phyloP scores from a whole-genome alignment of 2,113 vertebrate genomes.

The Propithecus coquereli region DNA sequence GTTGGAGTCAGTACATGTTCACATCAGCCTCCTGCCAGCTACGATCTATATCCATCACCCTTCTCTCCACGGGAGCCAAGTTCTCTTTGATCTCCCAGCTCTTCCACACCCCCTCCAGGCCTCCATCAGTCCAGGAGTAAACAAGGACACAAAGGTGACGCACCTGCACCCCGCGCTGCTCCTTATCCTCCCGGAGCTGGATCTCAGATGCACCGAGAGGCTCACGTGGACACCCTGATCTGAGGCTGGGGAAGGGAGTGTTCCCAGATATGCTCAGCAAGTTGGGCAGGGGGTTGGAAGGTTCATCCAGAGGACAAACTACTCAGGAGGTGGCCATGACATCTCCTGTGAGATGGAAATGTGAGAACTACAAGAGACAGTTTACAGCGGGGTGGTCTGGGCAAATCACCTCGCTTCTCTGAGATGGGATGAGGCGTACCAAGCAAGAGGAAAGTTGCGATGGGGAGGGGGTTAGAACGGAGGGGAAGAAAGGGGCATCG shows the following conservation, averaged over 20 bases:
- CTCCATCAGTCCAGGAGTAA: neutral
- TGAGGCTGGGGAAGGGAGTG: neutral
- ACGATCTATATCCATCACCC: neutral
- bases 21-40: neutral
- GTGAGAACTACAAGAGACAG: neutral
- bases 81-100: neutral
- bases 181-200: neutral
- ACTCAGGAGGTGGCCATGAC: neutral
- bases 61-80: neutral
- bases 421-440: neutral
- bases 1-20: neutral
- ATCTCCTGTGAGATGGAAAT: neutral
- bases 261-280: neutral
- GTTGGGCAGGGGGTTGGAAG: neutral
- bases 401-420: neutral
- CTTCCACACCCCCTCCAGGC: neutral
- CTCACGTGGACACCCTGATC: accelerated
- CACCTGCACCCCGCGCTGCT: accelerated
- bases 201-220: neutral
- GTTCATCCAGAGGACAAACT: neutral
- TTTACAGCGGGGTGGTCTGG: neutral
- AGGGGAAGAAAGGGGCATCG: neutral
- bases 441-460: neutral
- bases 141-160: neutral
- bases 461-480: neutral